A percentile compares a stretch with the other conserved stretches of the same genome.
phyloP scores from a whole-genome alignment of 2,888 invertebrate species.

The Labia minor region DNA sequence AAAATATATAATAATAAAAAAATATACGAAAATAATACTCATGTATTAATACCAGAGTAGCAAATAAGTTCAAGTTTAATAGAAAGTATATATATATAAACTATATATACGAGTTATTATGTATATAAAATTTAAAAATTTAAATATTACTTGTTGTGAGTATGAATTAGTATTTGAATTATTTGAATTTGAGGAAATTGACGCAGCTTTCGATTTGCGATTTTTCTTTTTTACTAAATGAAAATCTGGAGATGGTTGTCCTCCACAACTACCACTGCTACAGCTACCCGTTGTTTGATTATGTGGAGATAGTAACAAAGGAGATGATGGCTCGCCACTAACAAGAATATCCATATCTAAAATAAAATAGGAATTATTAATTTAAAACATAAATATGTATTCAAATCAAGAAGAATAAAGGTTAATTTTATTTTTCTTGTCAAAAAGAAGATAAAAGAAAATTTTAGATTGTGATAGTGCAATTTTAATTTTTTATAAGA shows the following conservation, averaged over 20 bases:
- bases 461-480: too few species aligned
- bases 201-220: not conserved
- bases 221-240: not conserved
- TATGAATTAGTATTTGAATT: not conserved
- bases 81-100: too few species aligned
- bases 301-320: not conserved
- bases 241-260: not conserved
- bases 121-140: too few species aligned
- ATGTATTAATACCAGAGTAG: too few species aligned
- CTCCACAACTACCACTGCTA: not conserved
- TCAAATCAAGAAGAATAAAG: too few species aligned
- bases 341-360: not conserved
- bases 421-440: too few species aligned
- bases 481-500: too few species aligned
- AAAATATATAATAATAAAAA: too few species aligned
- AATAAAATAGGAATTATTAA: not conserved
- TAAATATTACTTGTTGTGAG: not conserved
- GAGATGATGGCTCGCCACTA: not conserved
- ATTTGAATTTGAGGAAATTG: not conserved
- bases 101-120: too few species aligned
- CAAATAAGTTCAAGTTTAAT: too few species aligned
- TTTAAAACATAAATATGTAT: not conserved
- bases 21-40: too few species aligned
- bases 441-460: too few species aligned
- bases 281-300: not conserved